These are phyloP conservation scores for Sturmia bella DNA, from an alignment of 2,888 invertebrate species.

Conservation along the genomic window DNA sequence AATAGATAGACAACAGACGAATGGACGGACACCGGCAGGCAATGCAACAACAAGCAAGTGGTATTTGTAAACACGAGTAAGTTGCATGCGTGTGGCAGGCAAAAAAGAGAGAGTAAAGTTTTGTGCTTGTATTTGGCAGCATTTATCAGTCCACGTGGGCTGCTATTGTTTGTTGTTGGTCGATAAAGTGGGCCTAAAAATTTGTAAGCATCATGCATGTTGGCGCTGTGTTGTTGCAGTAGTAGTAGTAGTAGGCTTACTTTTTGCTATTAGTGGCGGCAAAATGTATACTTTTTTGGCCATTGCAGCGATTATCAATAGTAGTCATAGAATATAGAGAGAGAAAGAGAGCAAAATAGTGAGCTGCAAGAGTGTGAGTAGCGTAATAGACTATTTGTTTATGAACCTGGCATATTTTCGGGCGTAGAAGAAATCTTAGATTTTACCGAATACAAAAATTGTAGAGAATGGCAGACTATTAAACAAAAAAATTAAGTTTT, in stretches of 20 bases:
- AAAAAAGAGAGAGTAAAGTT: constrained; percentile 51
- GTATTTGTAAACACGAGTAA: constrained; percentile 29
- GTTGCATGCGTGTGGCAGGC: constrained; percentile 53
- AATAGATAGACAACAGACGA: constrained; percentile 48
- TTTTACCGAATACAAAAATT: background rate
- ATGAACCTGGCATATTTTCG: constrained; percentile 35
- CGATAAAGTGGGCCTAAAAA: constrained; percentile 64
- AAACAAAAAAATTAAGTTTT: background rate
- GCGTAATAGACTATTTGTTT: constrained; percentile 46
- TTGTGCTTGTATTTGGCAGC: constrained; percentile 35
- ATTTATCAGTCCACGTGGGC: constrained; percentile 59
- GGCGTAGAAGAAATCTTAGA: constrained; percentile 35
- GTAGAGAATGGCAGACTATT: too few species aligned
- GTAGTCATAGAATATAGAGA: constrained; percentile 49
- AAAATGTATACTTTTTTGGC: constrained; percentile 62
- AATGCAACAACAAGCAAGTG: constrained; percentile 41
- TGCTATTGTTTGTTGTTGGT: constrained; percentile 63
- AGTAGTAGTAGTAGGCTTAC: constrained; percentile 57
- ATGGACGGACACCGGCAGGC: constrained; percentile 18
- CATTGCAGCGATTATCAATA: constrained; percentile 61
- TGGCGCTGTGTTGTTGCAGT: constrained; percentile 12
- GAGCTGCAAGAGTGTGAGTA: constrained; percentile 43
- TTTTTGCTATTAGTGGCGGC: constrained; percentile 66
- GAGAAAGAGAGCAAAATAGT: constrained; percentile 38
- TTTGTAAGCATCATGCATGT: constrained; percentile 23